Percentiles rank a stretch among this genome's conserved stretches.
Evolutionary conservation across 2,113 vertebrate species (phyloP).

Genomic region (Rissa tridactyla): DNA sequence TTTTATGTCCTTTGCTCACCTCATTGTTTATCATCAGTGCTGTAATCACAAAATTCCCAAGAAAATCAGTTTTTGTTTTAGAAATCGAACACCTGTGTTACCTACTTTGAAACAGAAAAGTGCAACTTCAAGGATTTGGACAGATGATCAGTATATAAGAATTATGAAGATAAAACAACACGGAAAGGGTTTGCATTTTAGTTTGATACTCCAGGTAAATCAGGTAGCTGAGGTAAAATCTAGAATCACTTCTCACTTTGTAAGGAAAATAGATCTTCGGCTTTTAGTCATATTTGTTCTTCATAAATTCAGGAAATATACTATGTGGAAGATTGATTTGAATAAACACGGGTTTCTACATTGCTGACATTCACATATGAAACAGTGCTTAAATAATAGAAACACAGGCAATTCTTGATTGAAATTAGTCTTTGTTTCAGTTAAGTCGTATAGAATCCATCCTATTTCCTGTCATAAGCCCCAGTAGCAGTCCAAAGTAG

Average conservation of each 20-base stretch:
- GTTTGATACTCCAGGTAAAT: not conserved
- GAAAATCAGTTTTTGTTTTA: not conserved
- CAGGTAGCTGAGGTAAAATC: not conserved
- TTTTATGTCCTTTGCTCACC: not conserved
- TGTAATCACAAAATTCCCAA: not conserved
- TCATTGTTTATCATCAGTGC: not conserved
- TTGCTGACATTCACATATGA: not conserved
- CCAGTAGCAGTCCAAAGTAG: not conserved
- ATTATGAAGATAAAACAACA: not conserved
- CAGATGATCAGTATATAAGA: not conserved
- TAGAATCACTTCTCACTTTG: not conserved
- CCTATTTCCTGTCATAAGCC: not conserved
- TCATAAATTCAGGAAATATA: not conserved
- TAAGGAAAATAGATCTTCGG: not conserved
- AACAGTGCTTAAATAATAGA: not conserved
- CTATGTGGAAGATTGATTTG: not conserved
- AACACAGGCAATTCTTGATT: not conserved
- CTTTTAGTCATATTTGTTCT: not conserved
- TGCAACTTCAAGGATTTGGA: not conserved
- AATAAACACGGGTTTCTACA: not conserved
- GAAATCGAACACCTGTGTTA: not conserved
- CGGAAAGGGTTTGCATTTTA: not conserved
- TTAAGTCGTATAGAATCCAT: not conserved
- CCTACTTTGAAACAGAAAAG: not conserved
- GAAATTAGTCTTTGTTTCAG: not conserved